A percentile compares a stretch with the other conserved stretches of the same genome.
Evolutionary conservation across 1,140 invertebrate species (phyloP).

Genomic region (Pseudomyrmex pallidus): DNA sequence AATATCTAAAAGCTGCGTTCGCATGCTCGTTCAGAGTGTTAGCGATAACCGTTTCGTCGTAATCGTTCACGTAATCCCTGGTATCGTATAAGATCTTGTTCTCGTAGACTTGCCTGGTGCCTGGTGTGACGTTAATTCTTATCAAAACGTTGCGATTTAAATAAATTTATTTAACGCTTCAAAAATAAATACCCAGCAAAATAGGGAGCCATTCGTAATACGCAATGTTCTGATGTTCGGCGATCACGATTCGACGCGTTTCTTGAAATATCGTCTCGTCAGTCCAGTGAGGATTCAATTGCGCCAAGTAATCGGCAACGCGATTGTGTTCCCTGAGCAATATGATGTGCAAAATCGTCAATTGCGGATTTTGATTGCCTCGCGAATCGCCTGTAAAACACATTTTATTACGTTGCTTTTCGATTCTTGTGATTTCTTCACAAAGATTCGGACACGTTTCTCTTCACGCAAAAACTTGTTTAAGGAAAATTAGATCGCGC

Average conservation of each 20-base stretch:
- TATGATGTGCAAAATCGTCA: conserved; percentile 93
- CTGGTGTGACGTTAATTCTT: conserved; percentile 78
- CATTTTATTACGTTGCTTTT: not conserved
- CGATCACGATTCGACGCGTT: conserved; percentile 91
- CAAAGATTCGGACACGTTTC: not conserved
- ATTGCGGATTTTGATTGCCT: conserved; percentile 94
- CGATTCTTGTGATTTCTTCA: not conserved
- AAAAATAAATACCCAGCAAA: conserved; percentile 87
- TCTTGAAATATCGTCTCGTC: conserved; percentile 96
- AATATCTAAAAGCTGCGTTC: conserved; percentile 94
- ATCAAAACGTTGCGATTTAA: not conserved
- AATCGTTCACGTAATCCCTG: conserved; percentile 92
- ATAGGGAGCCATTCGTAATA: conserved; percentile 95
- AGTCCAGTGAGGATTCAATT: conserved; percentile 94
- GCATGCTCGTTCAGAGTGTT: conserved; percentile 94
- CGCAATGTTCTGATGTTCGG: conserved; percentile 93
- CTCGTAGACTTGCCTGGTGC: conserved; percentile 84
- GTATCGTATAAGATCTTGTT: conserved; percentile 89
- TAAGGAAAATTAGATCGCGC: not conserved
- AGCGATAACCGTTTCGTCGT: conserved; percentile 92
- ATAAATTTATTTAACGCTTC: not conserved
- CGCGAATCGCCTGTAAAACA: conserved; percentile 90
- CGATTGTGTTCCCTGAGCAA: conserved; percentile 96
- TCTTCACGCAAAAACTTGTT: not conserved
- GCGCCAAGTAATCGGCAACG: conserved; percentile 89